Evolutionary conservation across 1,140 invertebrate genomes (phyloP).

Genomic region (Drosophila burlai): DNA sequence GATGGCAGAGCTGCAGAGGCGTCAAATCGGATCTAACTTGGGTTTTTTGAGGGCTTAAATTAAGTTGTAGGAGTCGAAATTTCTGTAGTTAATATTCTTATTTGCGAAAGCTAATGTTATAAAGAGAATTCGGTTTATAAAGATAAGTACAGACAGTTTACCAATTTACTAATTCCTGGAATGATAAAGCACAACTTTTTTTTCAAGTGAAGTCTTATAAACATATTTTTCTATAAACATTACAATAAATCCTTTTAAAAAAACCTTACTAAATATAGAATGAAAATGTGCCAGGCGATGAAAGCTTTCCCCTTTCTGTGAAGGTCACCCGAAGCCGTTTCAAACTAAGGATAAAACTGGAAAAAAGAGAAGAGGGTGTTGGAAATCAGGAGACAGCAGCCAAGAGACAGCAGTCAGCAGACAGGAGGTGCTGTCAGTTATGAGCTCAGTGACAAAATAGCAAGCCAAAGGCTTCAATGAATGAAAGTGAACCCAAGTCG

Average conservation of each 20-base stretch:
- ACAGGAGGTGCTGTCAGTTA: constrained; percentile 32
- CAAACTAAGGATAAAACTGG: not conserved
- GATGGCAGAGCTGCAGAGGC: constrained; percentile 53
- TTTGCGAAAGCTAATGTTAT: too few relatives aligned
- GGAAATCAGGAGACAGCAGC: not conserved
- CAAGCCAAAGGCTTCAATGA: constrained; percentile 59
- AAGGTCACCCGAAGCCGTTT: constrained; percentile 35
- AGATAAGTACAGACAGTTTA: too few relatives aligned
- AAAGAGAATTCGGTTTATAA: too few relatives aligned
- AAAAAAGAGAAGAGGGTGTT: not conserved
- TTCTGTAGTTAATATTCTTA: too few relatives aligned
- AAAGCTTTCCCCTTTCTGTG: not conserved
- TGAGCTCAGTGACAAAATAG: constrained; percentile 62
- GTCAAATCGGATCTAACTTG: constrained; percentile 26
- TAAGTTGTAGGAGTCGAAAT: too few relatives aligned
- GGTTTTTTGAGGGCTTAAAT: not conserved
- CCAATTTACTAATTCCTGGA: too few relatives aligned
- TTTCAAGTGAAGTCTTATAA: too few relatives aligned
- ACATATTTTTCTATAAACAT: not conserved
- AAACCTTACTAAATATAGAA: not conserved
- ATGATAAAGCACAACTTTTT: too few relatives aligned
- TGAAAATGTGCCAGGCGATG: not conserved
- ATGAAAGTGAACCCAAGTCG: constrained; percentile 58
- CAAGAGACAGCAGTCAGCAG: not conserved
- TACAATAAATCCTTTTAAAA: too few relatives aligned